Conservation (phyloP, 1,140 invertebrate genomes). For the Mya arenaria region DNA sequence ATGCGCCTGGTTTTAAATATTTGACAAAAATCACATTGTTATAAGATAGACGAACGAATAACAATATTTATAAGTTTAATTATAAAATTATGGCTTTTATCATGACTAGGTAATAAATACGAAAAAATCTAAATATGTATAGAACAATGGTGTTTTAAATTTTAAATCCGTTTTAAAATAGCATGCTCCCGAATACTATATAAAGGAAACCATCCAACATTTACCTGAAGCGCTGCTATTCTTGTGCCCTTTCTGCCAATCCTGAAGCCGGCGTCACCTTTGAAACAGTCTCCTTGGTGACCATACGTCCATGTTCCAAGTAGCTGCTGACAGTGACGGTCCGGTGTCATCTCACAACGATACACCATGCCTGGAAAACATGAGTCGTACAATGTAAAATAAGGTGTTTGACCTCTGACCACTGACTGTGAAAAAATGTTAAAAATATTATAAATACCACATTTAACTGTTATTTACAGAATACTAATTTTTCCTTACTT, state of each 20-base stretch:
- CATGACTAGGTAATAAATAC: neutral
- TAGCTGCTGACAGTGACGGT: constrained; percentile 3
- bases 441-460: neutral
- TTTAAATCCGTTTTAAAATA: neutral
- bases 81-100: neutral
- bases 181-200: neutral
- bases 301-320: constrained; percentile 46
- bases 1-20: no score
- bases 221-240: constrained; percentile 21
- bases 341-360: constrained; percentile 18
- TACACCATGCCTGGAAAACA: neutral
- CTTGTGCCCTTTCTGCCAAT: constrained; percentile 27
- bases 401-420: neutral
- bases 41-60: neutral
- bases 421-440: neutral
- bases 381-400: neutral
- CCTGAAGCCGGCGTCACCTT: constrained; percentile 21
- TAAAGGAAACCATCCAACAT: no score
- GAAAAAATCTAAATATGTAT: neutral
- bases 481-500: neutral
- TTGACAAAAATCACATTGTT: no score
- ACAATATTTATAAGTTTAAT: neutral
- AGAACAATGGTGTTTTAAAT: neutral
- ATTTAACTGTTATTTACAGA: neutral
- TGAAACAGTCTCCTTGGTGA: constrained; percentile 10